Evolutionary conservation across 2,888 invertebrate species (phyloP), one percentile per base, ranked within the genome.

Genomic region (Tetropium fuscum): DNA sequence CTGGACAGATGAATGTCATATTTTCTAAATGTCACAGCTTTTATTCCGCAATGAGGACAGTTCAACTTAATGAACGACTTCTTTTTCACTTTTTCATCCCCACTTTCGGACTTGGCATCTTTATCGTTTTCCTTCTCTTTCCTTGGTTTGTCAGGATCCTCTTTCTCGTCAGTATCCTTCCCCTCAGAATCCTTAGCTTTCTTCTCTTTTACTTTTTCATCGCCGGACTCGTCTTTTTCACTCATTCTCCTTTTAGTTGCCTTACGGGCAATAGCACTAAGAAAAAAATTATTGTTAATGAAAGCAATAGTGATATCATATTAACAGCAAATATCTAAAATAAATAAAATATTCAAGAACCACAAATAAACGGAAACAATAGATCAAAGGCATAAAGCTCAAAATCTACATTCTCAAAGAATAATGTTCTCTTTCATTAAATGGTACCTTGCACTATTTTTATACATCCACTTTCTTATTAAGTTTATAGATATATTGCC

Each of bases 11-110:
- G 94, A 72, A 88, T 84, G 25, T 87, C 87, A 79, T 94, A 94
- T 57, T 89, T 87, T 76, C 88, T 88, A 75, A 92, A 93, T 5
- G 91, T 93, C 5, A 89, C 84, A 69, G 88, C 90, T 74, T 89
- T 89, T 72, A 89, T 87, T 67, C 87, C 86, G 79, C 94, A 94
- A 77, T 93, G 93, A 1, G 91, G 90, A 75, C 94, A 94, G 22
- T 85, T 83, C 36, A 94, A 83, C 68, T 90, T 90, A 57, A 93
- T 90, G 76, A 87, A 92, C 22, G 82, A 73, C 61, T 78, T 72
- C 72, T 76, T 71, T 84, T 45, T 84, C 85, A 34, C 83, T 22
- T 84, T 85, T 38, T 80, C 82, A n/a, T 78, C 82, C 40, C 41
- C 56, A 20, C 43, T 54, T 15, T 54, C 57, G 6, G 57, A 48